Evolutionary conservation across 2,797 vertebrate genomes (phyloP), one percentile per base, ranked within the genome.

Genomic region (Lutjanus argentimaculatus): DNA sequence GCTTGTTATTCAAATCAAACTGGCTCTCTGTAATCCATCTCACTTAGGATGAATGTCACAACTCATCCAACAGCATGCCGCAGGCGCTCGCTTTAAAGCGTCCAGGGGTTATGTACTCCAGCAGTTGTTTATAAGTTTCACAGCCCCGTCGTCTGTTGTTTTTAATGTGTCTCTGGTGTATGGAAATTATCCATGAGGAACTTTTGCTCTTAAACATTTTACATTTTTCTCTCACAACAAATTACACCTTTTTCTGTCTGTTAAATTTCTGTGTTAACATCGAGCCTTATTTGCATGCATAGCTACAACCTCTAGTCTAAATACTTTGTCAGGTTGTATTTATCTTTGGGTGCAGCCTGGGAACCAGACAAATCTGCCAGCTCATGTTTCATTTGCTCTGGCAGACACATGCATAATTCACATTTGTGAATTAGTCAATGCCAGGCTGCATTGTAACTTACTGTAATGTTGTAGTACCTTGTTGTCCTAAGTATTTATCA

Each of bases 1-100:
- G 75, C 71, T 87, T 90, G 83, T 85, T 88, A 88, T 91, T 89
- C 70, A 89, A 91, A 90, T 90, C 73, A 85, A 89, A 84, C 48
- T 19, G 63, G 71, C 72, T 82, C 51, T 56, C 67, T 85, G 91
- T 88, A 89, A 92, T 93, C 88, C 77, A 86, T 94, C 93, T 88
- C 85, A 92, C 87, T 92, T 90, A 90, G 75, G 71, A 90, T 69
- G 80, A 66, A 72, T 87, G 92, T 88, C 89, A 88, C 83, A 89
- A 61, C 59, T 65, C 83, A 73, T 77, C 80, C 85, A 56, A 56
- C 53, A 52, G 46, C 77, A 25, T 21, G 77, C 85, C 7, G 15
- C 77, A 66, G 88, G 81, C 83, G 8, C 76, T 84, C 82, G 56
- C 76, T 85, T 85, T 77, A 72, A 79, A 79, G 76, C 73, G 70